Conservation (phyloP, 1,140 invertebrate genomes). For the Drosophila erecta region DNA sequence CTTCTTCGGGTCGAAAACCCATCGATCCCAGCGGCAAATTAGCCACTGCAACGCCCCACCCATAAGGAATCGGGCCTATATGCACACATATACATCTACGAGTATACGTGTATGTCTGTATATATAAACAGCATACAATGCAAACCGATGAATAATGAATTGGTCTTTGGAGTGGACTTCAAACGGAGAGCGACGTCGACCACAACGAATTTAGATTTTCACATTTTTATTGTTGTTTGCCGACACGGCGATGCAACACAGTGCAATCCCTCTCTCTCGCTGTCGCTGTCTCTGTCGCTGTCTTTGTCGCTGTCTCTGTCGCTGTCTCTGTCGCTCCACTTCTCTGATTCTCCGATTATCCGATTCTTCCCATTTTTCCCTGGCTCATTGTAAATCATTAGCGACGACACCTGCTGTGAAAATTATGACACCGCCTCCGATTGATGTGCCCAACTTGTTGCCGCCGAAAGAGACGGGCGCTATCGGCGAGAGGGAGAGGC, state of each 20-base stretch:
- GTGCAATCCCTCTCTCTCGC: conserved; percentile 25
- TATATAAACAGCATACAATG: conserved; percentile 10
- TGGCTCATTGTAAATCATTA: conserved; percentile 75
- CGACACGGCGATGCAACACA: conserved; percentile 47
- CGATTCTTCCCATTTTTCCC: not conserved
- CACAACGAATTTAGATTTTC: conserved; percentile 72
- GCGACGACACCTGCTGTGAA: conserved; percentile 83
- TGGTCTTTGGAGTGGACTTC: conserved; percentile 56
- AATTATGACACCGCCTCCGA: conserved; percentile 84
- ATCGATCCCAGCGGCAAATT: conserved; percentile 47
- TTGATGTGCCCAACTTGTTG: conserved; percentile 76
- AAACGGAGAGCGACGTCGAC: conserved; percentile 45
- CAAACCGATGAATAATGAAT: conserved; percentile 74
- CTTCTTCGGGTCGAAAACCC: conserved; percentile 12
- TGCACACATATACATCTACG: not conserved
- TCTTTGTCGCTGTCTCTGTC: not conserved
- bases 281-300: not conserved
- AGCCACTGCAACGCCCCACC: conserved; percentile 72
- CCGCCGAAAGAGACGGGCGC: conserved; percentile 16
- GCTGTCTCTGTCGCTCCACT: not conserved
- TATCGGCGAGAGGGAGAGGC: not conserved
- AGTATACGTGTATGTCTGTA: too few species aligned
- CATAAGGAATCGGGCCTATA: not conserved
- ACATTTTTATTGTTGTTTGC: conserved; percentile 75
- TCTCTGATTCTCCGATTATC: not conserved